These are phyloP conservation scores for Budorcas taxicolor DNA, from an alignment of 2,113 vertebrate genomes.

Conservation along the genomic window DNA sequence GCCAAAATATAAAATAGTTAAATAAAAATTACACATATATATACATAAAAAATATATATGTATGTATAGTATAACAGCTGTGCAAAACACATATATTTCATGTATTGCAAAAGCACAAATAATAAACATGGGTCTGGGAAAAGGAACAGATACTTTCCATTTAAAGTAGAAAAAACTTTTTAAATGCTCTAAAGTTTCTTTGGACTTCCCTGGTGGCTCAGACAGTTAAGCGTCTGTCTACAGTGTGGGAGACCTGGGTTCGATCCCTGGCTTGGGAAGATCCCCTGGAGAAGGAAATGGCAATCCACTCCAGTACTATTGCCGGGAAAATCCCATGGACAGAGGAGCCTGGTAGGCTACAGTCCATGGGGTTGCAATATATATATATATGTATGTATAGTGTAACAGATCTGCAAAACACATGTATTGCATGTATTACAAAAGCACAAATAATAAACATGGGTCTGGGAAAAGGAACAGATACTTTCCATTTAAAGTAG, in stretches of 20 bases:
- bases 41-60: neutral
- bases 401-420: neutral
- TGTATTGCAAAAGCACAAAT: neutral
- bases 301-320: no score
- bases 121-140: neutral
- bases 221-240: no score
- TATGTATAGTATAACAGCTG: neutral
- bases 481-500: constrained; percentile 9
- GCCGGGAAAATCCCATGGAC: no score
- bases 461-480: neutral
- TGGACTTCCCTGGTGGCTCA: no score
- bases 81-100: neutral
- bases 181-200: no score
- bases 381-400: neutral
- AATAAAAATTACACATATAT: neutral
- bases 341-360: no score
- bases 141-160: neutral
- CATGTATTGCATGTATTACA: neutral
- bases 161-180: neutral
- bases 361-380: neutral
- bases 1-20: neutral
- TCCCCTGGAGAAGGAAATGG: no score
- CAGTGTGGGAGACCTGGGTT: no score
- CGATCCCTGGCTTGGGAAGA: no score
- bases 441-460: neutral